Evolutionary conservation across 2,888 invertebrate genomes (phyloP).

Genomic region (Mesorhabditis spiculigera): DNA sequence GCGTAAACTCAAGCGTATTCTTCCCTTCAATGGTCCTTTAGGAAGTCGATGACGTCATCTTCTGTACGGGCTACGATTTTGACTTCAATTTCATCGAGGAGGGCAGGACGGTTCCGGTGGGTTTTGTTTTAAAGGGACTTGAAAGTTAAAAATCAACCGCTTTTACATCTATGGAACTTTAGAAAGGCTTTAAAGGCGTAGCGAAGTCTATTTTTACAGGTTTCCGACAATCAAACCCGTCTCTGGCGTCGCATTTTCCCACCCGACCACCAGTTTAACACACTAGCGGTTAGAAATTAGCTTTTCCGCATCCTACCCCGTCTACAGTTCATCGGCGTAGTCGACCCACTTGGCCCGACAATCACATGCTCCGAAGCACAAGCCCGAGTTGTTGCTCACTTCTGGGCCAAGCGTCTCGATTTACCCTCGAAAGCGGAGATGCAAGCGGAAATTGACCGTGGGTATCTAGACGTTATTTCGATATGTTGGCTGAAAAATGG

Average conservation of each 20-base stretch:
- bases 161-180: too few species aligned
- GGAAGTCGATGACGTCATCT: conserved; percentile 25
- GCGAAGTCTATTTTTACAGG: neutral
- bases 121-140: too few species aligned
- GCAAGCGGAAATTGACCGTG: conserved; percentile 14
- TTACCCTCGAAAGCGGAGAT: conserved; percentile 13
- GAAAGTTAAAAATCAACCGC: too few species aligned
- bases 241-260: conserved; percentile 49
- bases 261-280: conserved; percentile 34
- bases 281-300: conserved; percentile 28
- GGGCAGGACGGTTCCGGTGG: conserved; percentile 24
- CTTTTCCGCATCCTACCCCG: neutral
- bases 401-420: conserved; percentile 13
- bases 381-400: conserved; percentile 18
- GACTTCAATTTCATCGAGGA: conserved; percentile 37
- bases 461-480: neutral
- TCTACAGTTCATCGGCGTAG: conserved; percentile 35
- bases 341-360: conserved; percentile 30
- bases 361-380: conserved; percentile 37
- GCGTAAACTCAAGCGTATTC: neutral
- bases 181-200: too few species aligned
- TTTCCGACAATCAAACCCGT: conserved; percentile 38
- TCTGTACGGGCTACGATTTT: conserved; percentile 43
- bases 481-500: neutral
- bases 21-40: neutral